Conservation (phyloP, 1,140 invertebrate species). For the Brachionus paranguensis region DNA sequence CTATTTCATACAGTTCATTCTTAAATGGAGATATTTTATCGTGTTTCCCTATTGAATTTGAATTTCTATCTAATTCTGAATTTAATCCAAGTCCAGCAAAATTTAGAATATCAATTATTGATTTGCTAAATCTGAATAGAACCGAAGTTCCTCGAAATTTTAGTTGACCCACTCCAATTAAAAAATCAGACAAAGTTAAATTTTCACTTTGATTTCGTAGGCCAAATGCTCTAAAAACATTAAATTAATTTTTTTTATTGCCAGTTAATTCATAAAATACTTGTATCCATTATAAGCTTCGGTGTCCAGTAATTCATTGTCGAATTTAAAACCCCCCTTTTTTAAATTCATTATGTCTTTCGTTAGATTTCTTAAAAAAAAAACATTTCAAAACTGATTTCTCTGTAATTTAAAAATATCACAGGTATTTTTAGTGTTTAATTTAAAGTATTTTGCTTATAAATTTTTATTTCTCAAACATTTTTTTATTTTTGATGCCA, state of each 20-base stretch:
- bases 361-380: neutral
- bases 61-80: neutral
- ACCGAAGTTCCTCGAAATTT: conserved; percentile 61
- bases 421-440: too few species aligned
- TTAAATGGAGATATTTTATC: neutral
- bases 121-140: conserved; percentile 52
- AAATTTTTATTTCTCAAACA: too few species aligned
- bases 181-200: conserved; percentile 56
- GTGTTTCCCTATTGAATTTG: neutral
- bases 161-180: conserved; percentile 58
- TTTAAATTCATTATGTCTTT: neutral
- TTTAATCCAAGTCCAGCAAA: neutral
- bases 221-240: conserved; percentile 53
- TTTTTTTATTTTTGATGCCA: too few species aligned
- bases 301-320: neutral
- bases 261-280: neutral
- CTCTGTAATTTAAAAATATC: too few species aligned
- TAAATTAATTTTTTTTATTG: neutral
- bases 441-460: too few species aligned
- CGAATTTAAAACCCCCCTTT: neutral
- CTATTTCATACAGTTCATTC: conserved; percentile 54
- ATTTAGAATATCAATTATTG: conserved; percentile 26
- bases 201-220: conserved; percentile 45
- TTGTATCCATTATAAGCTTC: conserved; percentile 21
- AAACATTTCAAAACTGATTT: neutral